These are phyloP conservation scores for Calameuta idolon DNA, from an alignment of 2,888 invertebrate genomes.

Conservation along the genomic window DNA sequence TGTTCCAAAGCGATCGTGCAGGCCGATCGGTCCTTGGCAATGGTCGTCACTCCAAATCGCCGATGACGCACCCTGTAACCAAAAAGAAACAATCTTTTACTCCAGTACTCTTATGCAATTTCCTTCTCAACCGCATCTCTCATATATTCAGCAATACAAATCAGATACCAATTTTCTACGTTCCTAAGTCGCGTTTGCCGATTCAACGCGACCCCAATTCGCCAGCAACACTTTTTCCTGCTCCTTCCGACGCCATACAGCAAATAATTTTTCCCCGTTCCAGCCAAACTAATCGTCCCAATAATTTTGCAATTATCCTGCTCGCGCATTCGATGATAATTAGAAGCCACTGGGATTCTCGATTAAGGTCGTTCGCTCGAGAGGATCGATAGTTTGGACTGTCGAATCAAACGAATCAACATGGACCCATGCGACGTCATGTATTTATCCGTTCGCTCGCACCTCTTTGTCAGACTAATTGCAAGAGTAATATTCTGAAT, in stretches of 20 bases:
- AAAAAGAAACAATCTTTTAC: too few species aligned
- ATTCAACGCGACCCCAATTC: too few species aligned
- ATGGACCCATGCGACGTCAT: not conserved
- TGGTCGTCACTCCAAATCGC: not conserved
- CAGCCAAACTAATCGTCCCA: not conserved
- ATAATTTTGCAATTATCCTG: conserved; percentile 35
- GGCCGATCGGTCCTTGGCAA: accelerated
- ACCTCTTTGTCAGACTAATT: conserved; percentile 21
- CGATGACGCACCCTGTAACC: not conserved
- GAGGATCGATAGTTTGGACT: not conserved
- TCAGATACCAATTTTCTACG: too few species aligned
- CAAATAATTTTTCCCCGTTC: not conserved
- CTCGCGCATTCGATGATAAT: conserved; percentile 34
- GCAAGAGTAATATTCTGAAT: conserved; percentile 29
- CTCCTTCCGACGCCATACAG: not conserved
- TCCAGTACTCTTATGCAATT: too few species aligned
- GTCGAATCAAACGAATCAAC: not conserved
- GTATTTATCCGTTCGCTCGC: not conserved
- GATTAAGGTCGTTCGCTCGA: not conserved
- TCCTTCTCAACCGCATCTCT: too few species aligned
- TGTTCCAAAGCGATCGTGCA: too few species aligned
- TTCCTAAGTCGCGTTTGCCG: too few species aligned
- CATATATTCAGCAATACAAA: too few species aligned
- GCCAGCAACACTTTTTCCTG: too few species aligned
- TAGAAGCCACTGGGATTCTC: conserved; percentile 28